These are phyloP conservation scores for Centropristis striata DNA, from an alignment of 2,113 vertebrate genomes.

Conservation along the genomic window DNA sequence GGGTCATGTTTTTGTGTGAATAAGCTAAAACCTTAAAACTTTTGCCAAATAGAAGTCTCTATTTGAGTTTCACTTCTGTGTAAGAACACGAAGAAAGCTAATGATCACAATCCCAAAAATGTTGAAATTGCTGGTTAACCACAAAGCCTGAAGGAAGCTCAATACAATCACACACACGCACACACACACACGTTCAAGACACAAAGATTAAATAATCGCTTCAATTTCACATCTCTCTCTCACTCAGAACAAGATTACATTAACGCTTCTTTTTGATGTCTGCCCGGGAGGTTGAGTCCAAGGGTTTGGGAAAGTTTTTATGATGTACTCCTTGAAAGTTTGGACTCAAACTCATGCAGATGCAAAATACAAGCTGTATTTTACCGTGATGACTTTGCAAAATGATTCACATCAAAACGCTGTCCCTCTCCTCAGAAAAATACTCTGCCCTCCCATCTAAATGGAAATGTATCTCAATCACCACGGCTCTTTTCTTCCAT, in stretches of 20 bases:
- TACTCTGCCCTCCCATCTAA: constrained; percentile 77
- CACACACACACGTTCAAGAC: constrained; percentile 35
- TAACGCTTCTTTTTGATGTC: constrained; percentile 71
- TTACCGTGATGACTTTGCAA: constrained; percentile 65
- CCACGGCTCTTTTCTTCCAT: constrained; percentile 17
- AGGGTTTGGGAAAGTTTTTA: constrained; percentile 53
- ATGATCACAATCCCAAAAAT: constrained; percentile 52
- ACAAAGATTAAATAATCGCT: constrained; percentile 74
- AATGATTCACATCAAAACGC: constrained; percentile 71
- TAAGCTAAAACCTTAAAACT: constrained; percentile 20
- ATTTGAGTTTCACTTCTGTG: constrained; percentile 12
- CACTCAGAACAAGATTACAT: constrained; percentile 69
- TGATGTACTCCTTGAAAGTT: constrained; percentile 67
- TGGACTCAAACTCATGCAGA: constrained; percentile 58
- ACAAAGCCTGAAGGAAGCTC: constrained; percentile 51
- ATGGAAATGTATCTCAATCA: constrained; percentile 80
- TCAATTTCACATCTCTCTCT: constrained; percentile 69
- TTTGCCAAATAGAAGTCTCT: constrained; percentile 23
- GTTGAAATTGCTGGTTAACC: constrained; percentile 62
- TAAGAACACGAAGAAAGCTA: constrained; percentile 18
- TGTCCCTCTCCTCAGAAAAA: constrained; percentile 64
- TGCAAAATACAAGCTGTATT: constrained; percentile 58
- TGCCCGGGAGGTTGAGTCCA: constrained; percentile 50
- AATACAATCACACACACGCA: constrained; percentile 45
- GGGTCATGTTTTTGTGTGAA: neutral